Evolutionary conservation across 2,888 invertebrate genomes (phyloP), one percentile per base, ranked within the genome.

Genomic region (Rutpela maculata): DNA sequence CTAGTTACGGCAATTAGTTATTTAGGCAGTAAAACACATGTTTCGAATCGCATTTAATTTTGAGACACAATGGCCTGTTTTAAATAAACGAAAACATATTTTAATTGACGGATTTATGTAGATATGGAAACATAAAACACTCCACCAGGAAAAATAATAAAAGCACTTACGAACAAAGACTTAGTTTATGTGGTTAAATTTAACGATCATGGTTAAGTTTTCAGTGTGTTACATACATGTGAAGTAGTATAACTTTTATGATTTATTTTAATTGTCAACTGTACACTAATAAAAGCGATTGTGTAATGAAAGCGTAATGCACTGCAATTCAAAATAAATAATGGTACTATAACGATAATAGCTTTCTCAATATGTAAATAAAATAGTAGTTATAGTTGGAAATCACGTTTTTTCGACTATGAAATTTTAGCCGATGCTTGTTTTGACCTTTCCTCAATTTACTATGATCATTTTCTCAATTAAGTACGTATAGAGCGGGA

Each of bases 11-110:
- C 57, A 17, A 69, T 69, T 69, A 69, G n/a, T 35, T 43, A 38
- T 43, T 69, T 57, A 59, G 59, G 31, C 35, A 26, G 59, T 11
- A 69, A 57, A 57, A 69, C 57, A 35, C 18, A 59, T 69, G 57
- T 12, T 19, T 59, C 17, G 55, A 31, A 67, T 59, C 11, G 17
- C n/a, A 56, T 18, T 31, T 56, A 56, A 26, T 19, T 31, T 67
- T 26, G 56, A 59, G 57, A 69, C 35, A 68, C 57, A 69, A 69
- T 69, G 59, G 69, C 50, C 50, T 12, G 9, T 56, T 50, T 68
- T 11, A 68, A 68, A 43, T 65, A 65, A 65, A 38, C 65, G 17
- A 65, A 65, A 65, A 43, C 43, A 65, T n/a, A 26, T 63, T 63
- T 12, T 63, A 35, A 31, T 10, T 59, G 22, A 22, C 6, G 26